Evolutionary conservation across 1,140 invertebrate genomes (phyloP).

Genomic region (Bombus waltoni): DNA sequence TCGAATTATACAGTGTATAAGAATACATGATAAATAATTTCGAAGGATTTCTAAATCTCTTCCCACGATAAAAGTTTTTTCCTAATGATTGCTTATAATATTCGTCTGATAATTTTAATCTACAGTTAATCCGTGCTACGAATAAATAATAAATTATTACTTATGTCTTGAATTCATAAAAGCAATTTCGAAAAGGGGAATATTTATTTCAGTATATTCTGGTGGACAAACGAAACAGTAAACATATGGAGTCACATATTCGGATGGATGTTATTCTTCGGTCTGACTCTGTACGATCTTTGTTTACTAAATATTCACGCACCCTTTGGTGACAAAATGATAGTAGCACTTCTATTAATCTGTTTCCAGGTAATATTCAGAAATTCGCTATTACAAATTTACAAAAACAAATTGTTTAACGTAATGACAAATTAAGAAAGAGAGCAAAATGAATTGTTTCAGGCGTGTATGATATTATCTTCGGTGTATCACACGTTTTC

Average conservation of each 20-base stretch:
- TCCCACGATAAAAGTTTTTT: too few species aligned
- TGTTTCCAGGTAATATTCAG: slow-evolving; percentile 91
- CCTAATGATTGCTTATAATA: too few species aligned
- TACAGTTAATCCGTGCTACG: too few species aligned
- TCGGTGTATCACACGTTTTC: slow-evolving; percentile 97
- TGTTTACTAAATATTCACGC: slow-evolving; percentile 90
- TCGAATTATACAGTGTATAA: too few species aligned
- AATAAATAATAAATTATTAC: too few species aligned
- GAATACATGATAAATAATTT: too few species aligned
- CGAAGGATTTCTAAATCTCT: too few species aligned
- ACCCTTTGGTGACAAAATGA: slow-evolving; percentile 90
- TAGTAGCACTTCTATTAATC: slow-evolving; percentile 90
- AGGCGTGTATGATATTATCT: slow-evolving; percentile 97
- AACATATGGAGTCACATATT: slow-evolving; percentile 98
- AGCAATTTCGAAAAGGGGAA: neutral
- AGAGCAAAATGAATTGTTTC: slow-evolving; percentile 64
- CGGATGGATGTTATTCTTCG: slow-evolving; percentile 94
- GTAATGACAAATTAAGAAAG: too few species aligned
- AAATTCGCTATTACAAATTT: neutral
- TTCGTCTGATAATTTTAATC: too few species aligned
- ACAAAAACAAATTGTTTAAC: too few species aligned
- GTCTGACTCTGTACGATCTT: slow-evolving; percentile 92
- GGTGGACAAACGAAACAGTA: slow-evolving; percentile 98
- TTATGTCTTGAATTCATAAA: neutral
- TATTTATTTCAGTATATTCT: slow-evolving; percentile 89